Conservation (phyloP, 1,140 invertebrate genomes). For the Pristionchus pacificus region DNA sequence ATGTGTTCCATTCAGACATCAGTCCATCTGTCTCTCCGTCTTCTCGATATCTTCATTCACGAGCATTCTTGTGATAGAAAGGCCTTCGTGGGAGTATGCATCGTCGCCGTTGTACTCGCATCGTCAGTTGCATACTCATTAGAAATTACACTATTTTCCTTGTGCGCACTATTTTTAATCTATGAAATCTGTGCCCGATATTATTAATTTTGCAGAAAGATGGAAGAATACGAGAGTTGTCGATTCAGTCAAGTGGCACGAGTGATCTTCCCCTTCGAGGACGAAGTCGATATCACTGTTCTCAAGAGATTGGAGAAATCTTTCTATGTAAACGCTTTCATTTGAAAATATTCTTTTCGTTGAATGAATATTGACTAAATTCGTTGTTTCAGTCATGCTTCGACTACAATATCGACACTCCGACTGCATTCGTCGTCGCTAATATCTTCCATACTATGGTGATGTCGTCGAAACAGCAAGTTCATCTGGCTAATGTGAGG, state of each 20-base stretch:
- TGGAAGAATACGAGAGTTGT: not conserved
- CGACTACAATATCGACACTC: not conserved
- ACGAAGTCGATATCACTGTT: no score
- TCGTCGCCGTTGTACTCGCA: not conserved
- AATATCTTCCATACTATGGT: not conserved
- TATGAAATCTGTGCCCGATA: no score
- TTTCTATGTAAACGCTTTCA: constrained; percentile 4
- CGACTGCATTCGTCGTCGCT: not conserved
- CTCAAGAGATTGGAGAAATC: no score
- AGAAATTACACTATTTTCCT: no score
- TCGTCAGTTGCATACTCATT: not conserved
- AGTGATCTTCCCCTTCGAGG: constrained; percentile 8
- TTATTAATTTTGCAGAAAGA: not conserved
- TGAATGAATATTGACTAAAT: not conserved
- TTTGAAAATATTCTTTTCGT: not conserved
- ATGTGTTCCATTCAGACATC: not conserved
- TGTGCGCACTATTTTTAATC: no score
- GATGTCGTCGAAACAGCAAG: not conserved
- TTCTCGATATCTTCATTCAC: not conserved
- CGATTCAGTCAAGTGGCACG: not conserved
- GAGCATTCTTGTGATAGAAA: not conserved
- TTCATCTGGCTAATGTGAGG: not conserved
- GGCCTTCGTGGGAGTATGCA: not conserved
- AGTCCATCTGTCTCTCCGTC: not conserved
- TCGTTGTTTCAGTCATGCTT: not conserved